Evolutionary conservation across 2,888 invertebrate species (phyloP).

Genomic region (Bimastos eiseni): DNA sequence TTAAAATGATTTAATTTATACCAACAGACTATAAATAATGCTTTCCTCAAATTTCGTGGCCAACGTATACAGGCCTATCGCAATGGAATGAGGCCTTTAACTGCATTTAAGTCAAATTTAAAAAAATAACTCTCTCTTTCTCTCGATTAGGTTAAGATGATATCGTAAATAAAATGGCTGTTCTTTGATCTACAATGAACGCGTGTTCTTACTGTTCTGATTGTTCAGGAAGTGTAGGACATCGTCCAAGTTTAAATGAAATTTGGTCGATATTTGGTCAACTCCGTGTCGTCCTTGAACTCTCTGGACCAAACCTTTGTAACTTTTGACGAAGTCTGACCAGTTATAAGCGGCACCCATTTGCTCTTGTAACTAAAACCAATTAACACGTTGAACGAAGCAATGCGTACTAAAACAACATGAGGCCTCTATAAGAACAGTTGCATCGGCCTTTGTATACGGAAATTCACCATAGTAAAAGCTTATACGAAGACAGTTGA

Average conservation of each 20-base stretch:
- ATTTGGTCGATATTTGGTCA: not conserved
- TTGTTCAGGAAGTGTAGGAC: slow-evolving; percentile 4
- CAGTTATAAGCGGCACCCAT: not conserved
- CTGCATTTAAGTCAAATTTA: not conserved
- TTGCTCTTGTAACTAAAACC: not conserved
- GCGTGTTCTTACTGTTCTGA: not conserved
- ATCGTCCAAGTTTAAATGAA: not conserved
- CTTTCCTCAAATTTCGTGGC: no score
- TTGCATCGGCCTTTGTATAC: not conserved
- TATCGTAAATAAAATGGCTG: not conserved
- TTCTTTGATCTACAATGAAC: not conserved
- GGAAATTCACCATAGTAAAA: not conserved
- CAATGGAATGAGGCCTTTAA: not conserved
- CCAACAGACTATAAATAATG: no score
- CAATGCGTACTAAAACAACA: not conserved
- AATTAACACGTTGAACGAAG: not conserved
- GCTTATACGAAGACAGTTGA: not conserved
- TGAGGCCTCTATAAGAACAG: not conserved
- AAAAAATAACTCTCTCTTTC: not conserved
- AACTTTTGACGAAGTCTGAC: not conserved
- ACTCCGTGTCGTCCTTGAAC: not conserved
- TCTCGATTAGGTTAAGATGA: not conserved
- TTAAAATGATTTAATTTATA: no score
- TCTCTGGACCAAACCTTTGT: not conserved
- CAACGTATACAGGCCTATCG: not conserved